Conservation (phyloP, 2,888 invertebrate species). For the Adelognathus sp. region DNA sequence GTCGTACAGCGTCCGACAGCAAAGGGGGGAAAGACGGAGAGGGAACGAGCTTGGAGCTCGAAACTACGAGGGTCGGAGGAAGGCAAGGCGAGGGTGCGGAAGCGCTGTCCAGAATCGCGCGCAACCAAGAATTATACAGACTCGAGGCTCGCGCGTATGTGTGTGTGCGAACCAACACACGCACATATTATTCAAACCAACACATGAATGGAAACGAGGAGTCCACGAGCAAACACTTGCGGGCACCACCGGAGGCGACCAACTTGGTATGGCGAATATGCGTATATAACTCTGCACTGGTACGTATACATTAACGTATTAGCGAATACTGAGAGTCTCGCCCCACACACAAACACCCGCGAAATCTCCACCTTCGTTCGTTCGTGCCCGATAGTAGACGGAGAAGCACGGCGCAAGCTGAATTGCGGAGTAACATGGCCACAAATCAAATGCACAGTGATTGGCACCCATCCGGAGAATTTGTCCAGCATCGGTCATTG, state of each 20-base stretch:
- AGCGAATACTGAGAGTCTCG: constrained; percentile 28
- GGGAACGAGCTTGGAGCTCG: background rate
- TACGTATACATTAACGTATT: constrained; percentile 17
- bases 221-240: constrained; percentile 66
- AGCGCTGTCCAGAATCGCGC: constrained; percentile 66
- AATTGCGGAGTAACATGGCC: background rate
- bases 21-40: constrained; percentile 14
- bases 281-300: background rate
- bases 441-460: background rate
- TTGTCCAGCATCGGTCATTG: background rate
- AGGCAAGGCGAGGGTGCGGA: constrained; percentile 49
- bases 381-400: constrained; percentile 14
- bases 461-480: background rate
- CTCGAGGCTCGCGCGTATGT: constrained; percentile 21
- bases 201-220: constrained; percentile 56
- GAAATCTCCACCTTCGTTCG: constrained; percentile 10
- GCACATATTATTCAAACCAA: constrained; percentile 31
- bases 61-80: background rate
- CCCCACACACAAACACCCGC: background rate
- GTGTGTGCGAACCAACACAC: background rate
- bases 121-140: constrained; percentile 59
- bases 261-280: constrained; percentile 28
- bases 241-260: background rate
- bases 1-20: constrained; percentile 33
- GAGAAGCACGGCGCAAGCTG: constrained; percentile 37